A percentile compares a stretch with the other conserved stretches of the same genome.
Conservation (phyloP, 2,797 vertebrate genomes). For the Muscicapa comitata region DNA sequence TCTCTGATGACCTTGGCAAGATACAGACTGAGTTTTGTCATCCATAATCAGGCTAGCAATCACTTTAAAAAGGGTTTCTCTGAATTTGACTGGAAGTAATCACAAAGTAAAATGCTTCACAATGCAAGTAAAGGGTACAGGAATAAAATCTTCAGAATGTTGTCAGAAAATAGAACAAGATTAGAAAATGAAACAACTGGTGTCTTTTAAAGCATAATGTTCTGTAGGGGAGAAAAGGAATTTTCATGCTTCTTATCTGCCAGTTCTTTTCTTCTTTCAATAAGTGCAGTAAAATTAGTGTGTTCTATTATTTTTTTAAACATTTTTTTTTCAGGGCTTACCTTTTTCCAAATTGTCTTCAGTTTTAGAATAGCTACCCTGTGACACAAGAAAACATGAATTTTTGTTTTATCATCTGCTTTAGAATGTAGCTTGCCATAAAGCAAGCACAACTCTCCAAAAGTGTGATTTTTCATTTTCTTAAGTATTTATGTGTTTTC, state of each 20-base stretch:
- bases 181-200: neutral
- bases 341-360: neutral
- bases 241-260: neutral
- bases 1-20: neutral
- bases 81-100: neutral
- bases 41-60: neutral
- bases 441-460: neutral
- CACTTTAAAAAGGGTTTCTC: neutral
- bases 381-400: neutral
- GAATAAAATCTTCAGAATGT: neutral
- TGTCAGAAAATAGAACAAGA: constrained; percentile 4
- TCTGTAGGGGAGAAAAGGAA: neutral
- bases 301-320: neutral
- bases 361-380: neutral
- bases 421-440: neutral
- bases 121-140: neutral
- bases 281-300: neutral
- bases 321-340: neutral
- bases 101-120: neutral
- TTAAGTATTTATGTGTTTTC: neutral
- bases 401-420: neutral
- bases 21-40: neutral
- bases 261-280: neutral
- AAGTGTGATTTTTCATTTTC: neutral
- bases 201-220: neutral